A percentile compares a stretch with the other conserved stretches of the same genome.
phyloP scores from a whole-genome alignment of 2,888 invertebrate genomes.

The Temnothorax rugatulus region DNA sequence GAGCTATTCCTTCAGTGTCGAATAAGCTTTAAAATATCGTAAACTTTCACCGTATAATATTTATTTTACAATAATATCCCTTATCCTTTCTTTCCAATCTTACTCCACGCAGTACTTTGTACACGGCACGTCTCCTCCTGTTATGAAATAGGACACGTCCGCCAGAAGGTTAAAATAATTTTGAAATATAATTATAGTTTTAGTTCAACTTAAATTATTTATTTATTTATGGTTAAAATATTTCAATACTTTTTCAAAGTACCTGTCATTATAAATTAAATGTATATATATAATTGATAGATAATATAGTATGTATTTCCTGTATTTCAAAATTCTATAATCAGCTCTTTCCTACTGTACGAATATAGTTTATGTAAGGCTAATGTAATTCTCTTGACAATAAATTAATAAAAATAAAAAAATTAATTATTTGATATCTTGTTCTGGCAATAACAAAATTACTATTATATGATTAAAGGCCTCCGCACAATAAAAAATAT shows the following conservation, averaged over 20 bases:
- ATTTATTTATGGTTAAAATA: not conserved
- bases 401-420: constrained; percentile 53
- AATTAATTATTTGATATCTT: not conserved
- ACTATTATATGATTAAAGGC: not conserved
- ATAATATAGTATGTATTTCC: constrained; percentile 57
- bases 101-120: too few relatives aligned
- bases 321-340: constrained; percentile 77
- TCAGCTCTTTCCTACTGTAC: constrained; percentile 75
- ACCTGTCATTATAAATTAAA: constrained; percentile 69
- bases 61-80: too few relatives aligned
- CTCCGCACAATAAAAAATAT: too few relatives aligned
- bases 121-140: too few relatives aligned
- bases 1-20: too few relatives aligned
- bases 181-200: constrained; percentile 10
- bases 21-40: too few relatives aligned
- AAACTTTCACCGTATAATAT: too few relatives aligned
- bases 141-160: too few relatives aligned
- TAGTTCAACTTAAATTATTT: not conserved
- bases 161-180: not conserved
- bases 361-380: constrained; percentile 67
- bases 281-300: constrained; percentile 74
- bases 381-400: constrained; percentile 71
- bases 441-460: not conserved
- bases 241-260: constrained; percentile 51
- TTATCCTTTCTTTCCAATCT: too few relatives aligned